Conservation (phyloP, 2,888 invertebrate species). For the Metellina segmentata region DNA sequence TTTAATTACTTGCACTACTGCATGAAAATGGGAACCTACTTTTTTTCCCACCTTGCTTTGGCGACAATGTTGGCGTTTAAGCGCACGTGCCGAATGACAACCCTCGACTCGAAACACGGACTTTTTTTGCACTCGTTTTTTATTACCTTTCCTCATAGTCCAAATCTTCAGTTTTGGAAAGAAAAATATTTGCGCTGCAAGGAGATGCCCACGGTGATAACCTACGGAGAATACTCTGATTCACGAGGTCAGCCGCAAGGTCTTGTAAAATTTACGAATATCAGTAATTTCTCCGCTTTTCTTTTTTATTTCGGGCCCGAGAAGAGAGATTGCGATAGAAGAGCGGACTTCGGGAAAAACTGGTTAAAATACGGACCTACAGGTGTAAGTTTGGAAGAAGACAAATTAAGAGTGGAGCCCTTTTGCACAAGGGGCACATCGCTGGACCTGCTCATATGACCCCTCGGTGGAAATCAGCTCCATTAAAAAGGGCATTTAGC, state of each 20-base stretch:
- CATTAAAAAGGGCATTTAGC: constrained; percentile 48
- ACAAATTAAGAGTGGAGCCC: constrained; percentile 61
- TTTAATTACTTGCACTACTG: too few species aligned
- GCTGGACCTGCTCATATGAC: constrained; percentile 37
- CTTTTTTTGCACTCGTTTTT: constrained; percentile 30
- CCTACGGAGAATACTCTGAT: constrained; percentile 53
- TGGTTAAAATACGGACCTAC: constrained; percentile 60
- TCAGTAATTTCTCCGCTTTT: constrained; percentile 45
- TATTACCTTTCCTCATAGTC: constrained; percentile 47
- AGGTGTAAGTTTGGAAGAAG: constrained; percentile 49
- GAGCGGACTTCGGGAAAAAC: constrained; percentile 34
- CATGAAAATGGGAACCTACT: too few species aligned
- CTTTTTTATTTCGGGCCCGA: constrained; percentile 26
- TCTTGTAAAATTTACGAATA: constrained; percentile 70
- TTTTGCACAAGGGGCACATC: constrained; percentile 31
- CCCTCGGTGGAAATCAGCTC: constrained; percentile 33
- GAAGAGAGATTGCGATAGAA: constrained; percentile 61
- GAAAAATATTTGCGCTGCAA: constrained; percentile 52
- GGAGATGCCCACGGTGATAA: constrained; percentile 47
- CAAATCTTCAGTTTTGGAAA: constrained; percentile 59
- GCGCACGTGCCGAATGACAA: constrained; percentile 35
- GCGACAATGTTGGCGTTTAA: constrained; percentile 21
- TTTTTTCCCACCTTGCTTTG: not conserved
- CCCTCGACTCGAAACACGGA: constrained; percentile 13
- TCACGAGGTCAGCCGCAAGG: constrained; percentile 68